phyloP scores from a whole-genome alignment of 2,113 vertebrate genomes.

The Kryptolebias marmoratus region DNA sequence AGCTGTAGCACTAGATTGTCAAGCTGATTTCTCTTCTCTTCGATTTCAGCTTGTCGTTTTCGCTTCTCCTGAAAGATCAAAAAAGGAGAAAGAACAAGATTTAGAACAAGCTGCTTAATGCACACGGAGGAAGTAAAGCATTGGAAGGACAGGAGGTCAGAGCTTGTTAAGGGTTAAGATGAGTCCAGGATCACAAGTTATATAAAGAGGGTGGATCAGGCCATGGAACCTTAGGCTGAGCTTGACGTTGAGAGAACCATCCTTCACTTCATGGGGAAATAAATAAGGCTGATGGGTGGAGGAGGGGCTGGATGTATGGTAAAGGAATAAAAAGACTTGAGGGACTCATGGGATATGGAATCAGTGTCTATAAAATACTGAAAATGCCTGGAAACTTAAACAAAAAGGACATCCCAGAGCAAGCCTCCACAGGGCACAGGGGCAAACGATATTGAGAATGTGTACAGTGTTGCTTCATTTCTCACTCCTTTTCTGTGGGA shows the following conservation, averaged over 20 bases:
- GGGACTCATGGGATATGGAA: not conserved
- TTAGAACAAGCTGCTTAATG: not conserved
- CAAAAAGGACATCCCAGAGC: conserved; percentile 36
- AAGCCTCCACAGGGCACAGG: conserved; percentile 25
- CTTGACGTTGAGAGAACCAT: conserved; percentile 22
- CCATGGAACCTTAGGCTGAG: conserved; percentile 32
- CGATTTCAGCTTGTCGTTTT: conserved; percentile 95
- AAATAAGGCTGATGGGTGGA: conserved; percentile 18
- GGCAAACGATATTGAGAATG: conserved; percentile 45
- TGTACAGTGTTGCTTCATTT: conserved; percentile 12
- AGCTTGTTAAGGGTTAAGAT: conserved; percentile 29
- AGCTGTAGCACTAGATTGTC: conserved; percentile 95
- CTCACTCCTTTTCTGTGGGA: conserved; percentile 23
- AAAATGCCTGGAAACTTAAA: conserved; percentile 59
- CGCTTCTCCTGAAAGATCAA: conserved; percentile 91
- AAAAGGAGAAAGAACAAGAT: not conserved
- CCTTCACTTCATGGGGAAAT: conserved; percentile 29
- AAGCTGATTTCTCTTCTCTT: conserved; percentile 92
- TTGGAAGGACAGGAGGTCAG: conserved; percentile 39
- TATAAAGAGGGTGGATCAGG: conserved; percentile 24
- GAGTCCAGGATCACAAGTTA: conserved; percentile 24
- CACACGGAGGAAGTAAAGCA: conserved; percentile 30
- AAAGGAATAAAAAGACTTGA: not conserved
- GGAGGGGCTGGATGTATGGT: not conserved
- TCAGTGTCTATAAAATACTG: conserved; percentile 1